Evolutionary conservation across 2,113 vertebrate species (phyloP), one percentile per base, ranked within the genome.

Genomic region (Lagopus muta): DNA sequence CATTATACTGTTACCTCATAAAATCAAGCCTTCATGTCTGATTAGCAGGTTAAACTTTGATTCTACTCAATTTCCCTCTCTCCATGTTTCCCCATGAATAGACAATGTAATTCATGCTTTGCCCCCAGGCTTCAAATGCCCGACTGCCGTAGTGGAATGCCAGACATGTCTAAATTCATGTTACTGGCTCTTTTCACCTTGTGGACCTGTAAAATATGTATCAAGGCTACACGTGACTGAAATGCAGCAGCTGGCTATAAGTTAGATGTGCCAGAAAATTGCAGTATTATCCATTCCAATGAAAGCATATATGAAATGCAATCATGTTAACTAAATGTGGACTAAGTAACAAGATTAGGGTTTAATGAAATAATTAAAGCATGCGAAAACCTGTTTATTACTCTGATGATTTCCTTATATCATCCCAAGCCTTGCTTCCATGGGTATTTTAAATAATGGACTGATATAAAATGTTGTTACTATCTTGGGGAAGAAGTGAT

Each of bases 141-240:
- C 10, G 8, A 71, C 83, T 97, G 91, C 94, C 94, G 97, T 92
- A 96, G 66, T 95, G 90, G 88, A 96, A 96, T 95, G 72, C 77
- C 69, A 93, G 90, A 88, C 84, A 94, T 92, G 79, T 97, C 97
- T 92, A 97, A 98, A 98, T 98, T 97, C 89, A 91, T 93, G 90
- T 94, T 96, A 96, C 92, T 96, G 85, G 91, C 88, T 98, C 94
- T 97, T 97, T 98, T 96, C 86, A 96, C 92, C 90, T 94, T 93
- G 92, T 88, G 83, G 86, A 76, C 89, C 95, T 96, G 93, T 98
- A 97, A 98, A 96, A 97, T 97, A 96, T 82, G 62, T 92, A 93
- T 93, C 75, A 95, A 92, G 86, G 95, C 88, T 86, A 87, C 91
- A 84, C 79, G 25, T 82, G 76, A 95, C 55, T 80, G 75, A 87